Percentiles rank a stretch among this genome's conserved stretches.
Evolutionary conservation across 2,888 invertebrate genomes (phyloP).

Genomic region (Tiphia femorata): DNA sequence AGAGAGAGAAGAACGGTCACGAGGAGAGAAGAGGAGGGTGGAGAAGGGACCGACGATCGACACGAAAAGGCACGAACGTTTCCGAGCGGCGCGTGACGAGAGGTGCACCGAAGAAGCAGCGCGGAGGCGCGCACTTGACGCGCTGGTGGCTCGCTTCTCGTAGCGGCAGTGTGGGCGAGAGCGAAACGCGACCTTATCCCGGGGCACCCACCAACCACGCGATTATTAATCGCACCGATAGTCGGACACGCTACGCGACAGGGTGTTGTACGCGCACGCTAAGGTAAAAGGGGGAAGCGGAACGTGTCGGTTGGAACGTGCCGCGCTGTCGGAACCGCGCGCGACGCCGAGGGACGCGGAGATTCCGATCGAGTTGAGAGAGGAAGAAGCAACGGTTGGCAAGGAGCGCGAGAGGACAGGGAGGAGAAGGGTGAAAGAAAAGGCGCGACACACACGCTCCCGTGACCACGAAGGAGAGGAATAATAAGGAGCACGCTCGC

Average conservation of each 20-base stretch:
- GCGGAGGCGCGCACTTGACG: conserved; percentile 50
- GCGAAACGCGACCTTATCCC: conserved; percentile 4
- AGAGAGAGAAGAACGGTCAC: conserved; percentile 22
- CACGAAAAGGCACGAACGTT: conserved; percentile 54
- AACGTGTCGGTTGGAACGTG: too few relatives aligned
- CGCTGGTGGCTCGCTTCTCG: conserved; percentile 22
- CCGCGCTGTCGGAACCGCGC: too few relatives aligned
- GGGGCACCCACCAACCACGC: conserved; percentile 7
- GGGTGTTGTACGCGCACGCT: too few relatives aligned
- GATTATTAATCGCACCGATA: background rate
- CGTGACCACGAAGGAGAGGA: too few relatives aligned
- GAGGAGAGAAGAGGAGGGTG: conserved; percentile 24
- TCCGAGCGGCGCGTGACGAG: conserved; percentile 49
- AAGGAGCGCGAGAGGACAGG: too few relatives aligned
- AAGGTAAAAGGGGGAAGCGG: background rate
- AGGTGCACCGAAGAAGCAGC: conserved; percentile 36
- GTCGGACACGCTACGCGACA: too few relatives aligned
- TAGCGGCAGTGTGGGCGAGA: conserved; percentile 15
- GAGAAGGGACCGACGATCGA: conserved; percentile 18
- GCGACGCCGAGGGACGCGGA: background rate
- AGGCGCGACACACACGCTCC: too few relatives aligned
- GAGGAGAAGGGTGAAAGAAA: too few relatives aligned
- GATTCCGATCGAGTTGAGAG: too few relatives aligned
- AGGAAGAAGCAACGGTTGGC: too few relatives aligned
- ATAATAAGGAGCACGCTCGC: too few relatives aligned